Evolutionary conservation across 2,797 vertebrate species (phyloP).

Genomic region (Aulostomus chinensis): DNA sequence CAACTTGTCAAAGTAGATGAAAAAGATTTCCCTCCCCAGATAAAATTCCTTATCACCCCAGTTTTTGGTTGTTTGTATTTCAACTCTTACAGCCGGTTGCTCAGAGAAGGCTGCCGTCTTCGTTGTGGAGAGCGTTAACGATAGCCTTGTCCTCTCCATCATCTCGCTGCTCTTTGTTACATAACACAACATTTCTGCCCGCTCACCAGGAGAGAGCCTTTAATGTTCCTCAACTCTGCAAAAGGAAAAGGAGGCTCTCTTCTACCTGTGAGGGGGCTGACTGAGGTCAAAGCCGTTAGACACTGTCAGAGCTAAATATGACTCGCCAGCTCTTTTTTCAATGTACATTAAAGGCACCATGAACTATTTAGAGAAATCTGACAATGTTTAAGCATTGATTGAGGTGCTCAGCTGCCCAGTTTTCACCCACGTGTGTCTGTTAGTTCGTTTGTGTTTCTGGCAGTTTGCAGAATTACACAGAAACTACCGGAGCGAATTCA

Average conservation of each 20-base stretch:
- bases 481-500: too few species aligned
- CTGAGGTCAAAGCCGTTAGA: constrained; percentile 31
- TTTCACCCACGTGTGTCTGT: too few species aligned
- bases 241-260: constrained; percentile 35
- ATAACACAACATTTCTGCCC: constrained; percentile 22
- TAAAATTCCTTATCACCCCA: too few species aligned
- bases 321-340: constrained; percentile 7
- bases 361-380: constrained; percentile 8
- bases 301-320: constrained; percentile 28
- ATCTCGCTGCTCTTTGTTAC: constrained; percentile 20
- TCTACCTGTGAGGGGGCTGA: constrained; percentile 24
- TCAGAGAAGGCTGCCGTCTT: not conserved
- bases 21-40: not conserved
- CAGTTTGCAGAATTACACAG: too few species aligned
- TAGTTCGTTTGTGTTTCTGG: too few species aligned
- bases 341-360: constrained; percentile 11
- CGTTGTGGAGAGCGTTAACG: not conserved
- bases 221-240: constrained; percentile 23
- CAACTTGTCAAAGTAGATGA: constrained; percentile 1
- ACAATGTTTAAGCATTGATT: constrained; percentile 4
- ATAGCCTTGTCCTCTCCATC: constrained; percentile 5
- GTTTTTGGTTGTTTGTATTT: too few species aligned
- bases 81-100: not conserved
- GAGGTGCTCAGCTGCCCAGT: not conserved
- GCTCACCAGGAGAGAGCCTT: constrained; percentile 25